These are phyloP conservation scores for Brachycybe producta DNA, from an alignment of 2,888 invertebrate genomes.

Conservation along the genomic window DNA sequence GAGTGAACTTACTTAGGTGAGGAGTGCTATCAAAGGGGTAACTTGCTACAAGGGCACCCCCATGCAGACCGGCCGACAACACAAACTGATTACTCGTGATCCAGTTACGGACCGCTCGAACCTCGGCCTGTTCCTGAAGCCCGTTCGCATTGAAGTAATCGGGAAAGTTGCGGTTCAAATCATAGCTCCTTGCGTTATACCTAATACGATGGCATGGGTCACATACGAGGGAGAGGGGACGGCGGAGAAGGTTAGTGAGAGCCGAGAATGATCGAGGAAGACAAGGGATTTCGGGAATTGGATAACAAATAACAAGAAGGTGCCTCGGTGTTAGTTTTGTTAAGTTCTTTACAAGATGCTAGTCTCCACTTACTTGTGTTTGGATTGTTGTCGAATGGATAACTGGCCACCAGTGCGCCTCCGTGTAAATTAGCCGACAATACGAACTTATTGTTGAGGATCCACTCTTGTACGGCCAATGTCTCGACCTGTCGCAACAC, in stretches of 20 bases:
- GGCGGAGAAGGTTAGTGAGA: not conserved
- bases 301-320: no score
- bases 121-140: constrained; percentile 76
- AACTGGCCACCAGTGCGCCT: constrained; percentile 42
- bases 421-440: constrained; percentile 36
- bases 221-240: not conserved
- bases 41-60: constrained; percentile 88
- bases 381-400: constrained; percentile 37
- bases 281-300: no score
- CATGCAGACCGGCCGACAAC: constrained; percentile 84
- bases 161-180: constrained; percentile 91
- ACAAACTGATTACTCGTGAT: constrained; percentile 84
- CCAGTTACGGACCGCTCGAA: constrained; percentile 88
- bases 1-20: constrained; percentile 37
- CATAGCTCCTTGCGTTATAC: constrained; percentile 75
- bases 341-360: not conserved
- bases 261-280: no score
- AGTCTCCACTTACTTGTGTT: constrained; percentile 2
- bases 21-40: constrained; percentile 95
- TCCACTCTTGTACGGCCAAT: constrained; percentile 33
- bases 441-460: constrained; percentile 31
- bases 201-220: constrained; percentile 36
- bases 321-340: not conserved
- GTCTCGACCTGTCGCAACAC: constrained; percentile 30
- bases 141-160: constrained; percentile 84